phyloP scores from a whole-genome alignment of 2,888 invertebrate genomes.

The Hirtodrosophila duncani region DNA sequence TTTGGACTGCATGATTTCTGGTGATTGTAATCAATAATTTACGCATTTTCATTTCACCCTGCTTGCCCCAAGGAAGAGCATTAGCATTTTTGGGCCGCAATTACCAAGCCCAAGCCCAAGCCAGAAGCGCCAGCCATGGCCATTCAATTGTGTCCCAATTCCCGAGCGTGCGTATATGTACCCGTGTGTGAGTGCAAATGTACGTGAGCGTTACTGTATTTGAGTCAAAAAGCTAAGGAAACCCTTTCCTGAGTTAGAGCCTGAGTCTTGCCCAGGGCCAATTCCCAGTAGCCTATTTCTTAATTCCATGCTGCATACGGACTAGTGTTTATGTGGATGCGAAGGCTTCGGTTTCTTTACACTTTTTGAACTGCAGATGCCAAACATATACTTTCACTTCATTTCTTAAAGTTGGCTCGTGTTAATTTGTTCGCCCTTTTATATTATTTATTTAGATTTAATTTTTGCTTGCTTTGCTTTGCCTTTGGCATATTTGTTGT shows the following conservation, averaged over 20 bases:
- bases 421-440: slow-evolving; percentile 48
- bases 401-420: slow-evolving; percentile 34
- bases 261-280: slow-evolving; percentile 18
- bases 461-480: slow-evolving; percentile 42
- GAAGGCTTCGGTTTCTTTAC: slow-evolving; percentile 28
- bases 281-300: slow-evolving; percentile 56
- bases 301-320: slow-evolving; percentile 51
- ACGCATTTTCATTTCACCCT: slow-evolving; percentile 63
- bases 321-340: slow-evolving; percentile 36
- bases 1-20: slow-evolving; percentile 46
- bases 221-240: too few relatives aligned
- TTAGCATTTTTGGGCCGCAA: slow-evolving; percentile 62
- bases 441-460: slow-evolving; percentile 45
- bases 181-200: slow-evolving; percentile 3
- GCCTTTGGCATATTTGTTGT: background rate
- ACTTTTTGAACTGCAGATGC: too few relatives aligned
- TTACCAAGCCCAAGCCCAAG: slow-evolving; percentile 57
- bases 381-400: slow-evolving; percentile 12
- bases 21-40: slow-evolving; percentile 71
- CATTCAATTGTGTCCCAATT: slow-evolving; percentile 53
- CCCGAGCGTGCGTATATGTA: slow-evolving; percentile 8
- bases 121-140: slow-evolving; percentile 56
- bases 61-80: slow-evolving; percentile 60
- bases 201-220: slow-evolving; percentile 12
- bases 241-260: too few relatives aligned